A percentile compares a stretch with the other conserved stretches of the same genome.
Evolutionary conservation across 2,113 vertebrate species (phyloP).

Genomic region (Vidua macroura): DNA sequence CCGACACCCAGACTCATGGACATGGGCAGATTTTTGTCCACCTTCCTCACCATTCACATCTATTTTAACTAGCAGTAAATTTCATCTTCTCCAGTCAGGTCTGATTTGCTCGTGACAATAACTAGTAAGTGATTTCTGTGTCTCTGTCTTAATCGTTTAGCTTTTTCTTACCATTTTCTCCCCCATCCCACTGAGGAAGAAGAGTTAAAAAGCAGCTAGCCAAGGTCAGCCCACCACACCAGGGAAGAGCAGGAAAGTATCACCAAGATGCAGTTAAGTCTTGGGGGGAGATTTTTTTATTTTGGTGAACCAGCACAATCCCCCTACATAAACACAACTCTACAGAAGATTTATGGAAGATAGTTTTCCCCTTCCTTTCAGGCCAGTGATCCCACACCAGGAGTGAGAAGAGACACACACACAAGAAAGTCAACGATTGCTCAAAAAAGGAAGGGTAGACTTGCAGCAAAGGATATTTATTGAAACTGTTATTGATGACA

Average conservation of each 20-base stretch:
- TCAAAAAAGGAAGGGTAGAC: neutral
- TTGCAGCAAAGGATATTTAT: neutral
- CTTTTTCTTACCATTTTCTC: neutral
- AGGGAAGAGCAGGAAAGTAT: neutral
- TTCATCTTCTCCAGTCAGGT: neutral
- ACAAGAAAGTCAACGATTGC: neutral
- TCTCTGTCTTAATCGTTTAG: neutral
- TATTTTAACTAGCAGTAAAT: neutral
- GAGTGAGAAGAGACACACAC: neutral
- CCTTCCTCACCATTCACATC: neutral
- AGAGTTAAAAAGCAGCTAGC: neutral
- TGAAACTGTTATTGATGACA: neutral
- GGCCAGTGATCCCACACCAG: neutral
- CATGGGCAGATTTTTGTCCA: neutral
- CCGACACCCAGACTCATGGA: rapidly evolving
- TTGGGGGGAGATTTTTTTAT: neutral
- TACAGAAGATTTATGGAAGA: neutral
- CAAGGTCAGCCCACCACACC: neutral
- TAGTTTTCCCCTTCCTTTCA: neutral
- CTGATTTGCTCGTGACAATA: neutral
- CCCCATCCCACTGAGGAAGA: rapidly evolving
- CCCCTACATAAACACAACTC: neutral
- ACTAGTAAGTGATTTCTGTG: neutral
- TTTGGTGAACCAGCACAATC: neutral
- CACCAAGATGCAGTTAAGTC: neutral